phyloP scores from a whole-genome alignment of 2,113 vertebrate genomes.

The Notarius quadriscutis region DNA sequence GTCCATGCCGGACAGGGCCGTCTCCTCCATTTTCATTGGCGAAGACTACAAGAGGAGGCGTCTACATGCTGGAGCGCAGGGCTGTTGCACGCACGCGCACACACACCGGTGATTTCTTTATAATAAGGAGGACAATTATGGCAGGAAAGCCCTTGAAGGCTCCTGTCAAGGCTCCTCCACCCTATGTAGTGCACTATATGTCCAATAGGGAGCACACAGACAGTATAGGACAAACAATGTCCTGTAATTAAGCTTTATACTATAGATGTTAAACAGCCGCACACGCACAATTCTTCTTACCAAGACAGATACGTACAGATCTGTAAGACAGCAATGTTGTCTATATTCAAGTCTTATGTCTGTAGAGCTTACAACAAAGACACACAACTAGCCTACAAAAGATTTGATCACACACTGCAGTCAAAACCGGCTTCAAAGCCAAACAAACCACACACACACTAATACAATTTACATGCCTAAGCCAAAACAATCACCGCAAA shows the following conservation, averaged over 20 bases:
- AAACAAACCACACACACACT: too few species aligned
- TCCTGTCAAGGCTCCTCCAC: not conserved
- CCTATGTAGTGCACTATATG: not conserved
- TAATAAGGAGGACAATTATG: not conserved
- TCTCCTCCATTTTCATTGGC: conserved; percentile 52
- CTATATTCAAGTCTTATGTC: too few species aligned
- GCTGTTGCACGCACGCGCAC: not conserved
- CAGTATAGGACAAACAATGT: not conserved
- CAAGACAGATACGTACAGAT: too few species aligned
- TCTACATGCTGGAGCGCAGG: conserved; percentile 40
- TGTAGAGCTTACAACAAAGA: too few species aligned
- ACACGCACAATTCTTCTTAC: not conserved
- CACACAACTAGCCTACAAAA: too few species aligned
- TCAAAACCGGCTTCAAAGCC: too few species aligned
- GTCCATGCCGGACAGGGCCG: conserved; percentile 47
- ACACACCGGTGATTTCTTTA: not conserved
- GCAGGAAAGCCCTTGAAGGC: not conserved
- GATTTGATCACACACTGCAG: too few species aligned
- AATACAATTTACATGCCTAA: not conserved
- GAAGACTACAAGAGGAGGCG: conserved; percentile 30
- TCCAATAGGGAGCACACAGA: not conserved
- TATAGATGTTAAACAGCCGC: not conserved
- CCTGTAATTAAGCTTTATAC: too few species aligned
- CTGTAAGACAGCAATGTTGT: too few species aligned
- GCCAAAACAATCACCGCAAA: not conserved